Evolutionary conservation across 2,888 invertebrate genomes (phyloP).

Genomic region (Cephus rjabovi): DNA sequence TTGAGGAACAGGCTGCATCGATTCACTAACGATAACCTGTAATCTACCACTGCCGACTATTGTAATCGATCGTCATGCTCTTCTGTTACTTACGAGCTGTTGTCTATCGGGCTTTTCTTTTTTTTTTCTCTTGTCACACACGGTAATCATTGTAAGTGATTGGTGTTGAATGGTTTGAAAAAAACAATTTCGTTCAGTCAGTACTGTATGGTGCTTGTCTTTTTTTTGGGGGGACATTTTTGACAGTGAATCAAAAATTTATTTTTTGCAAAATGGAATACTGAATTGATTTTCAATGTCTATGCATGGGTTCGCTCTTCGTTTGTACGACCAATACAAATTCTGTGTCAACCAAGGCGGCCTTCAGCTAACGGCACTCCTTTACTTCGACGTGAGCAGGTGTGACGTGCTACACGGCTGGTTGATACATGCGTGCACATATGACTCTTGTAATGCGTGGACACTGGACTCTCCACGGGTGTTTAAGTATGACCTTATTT

Average conservation of each 20-base stretch:
- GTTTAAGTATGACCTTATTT: not conserved
- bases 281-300: not conserved
- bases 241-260: not conserved
- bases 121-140: not conserved
- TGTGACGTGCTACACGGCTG: not conserved
- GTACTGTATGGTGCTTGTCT: not conserved
- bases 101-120: not conserved
- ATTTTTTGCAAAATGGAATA: not conserved
- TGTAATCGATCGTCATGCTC: not conserved
- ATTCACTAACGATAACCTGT: not conserved
- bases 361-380: constrained; percentile 7
- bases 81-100: not conserved
- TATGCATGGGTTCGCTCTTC: not conserved
- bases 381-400: not conserved
- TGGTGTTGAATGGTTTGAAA: not conserved
- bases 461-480: not conserved
- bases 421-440: not conserved
- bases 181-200: not conserved
- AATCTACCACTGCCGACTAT: not conserved
- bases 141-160: not conserved
- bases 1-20: not conserved
- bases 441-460: not conserved
- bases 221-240: not conserved
- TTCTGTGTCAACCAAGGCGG: constrained; percentile 6
- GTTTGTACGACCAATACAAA: not conserved